Evolutionary conservation across 2,113 vertebrate species (phyloP), one percentile per base, ranked within the genome.

Genomic region (Leucoraja erinaceus): DNA sequence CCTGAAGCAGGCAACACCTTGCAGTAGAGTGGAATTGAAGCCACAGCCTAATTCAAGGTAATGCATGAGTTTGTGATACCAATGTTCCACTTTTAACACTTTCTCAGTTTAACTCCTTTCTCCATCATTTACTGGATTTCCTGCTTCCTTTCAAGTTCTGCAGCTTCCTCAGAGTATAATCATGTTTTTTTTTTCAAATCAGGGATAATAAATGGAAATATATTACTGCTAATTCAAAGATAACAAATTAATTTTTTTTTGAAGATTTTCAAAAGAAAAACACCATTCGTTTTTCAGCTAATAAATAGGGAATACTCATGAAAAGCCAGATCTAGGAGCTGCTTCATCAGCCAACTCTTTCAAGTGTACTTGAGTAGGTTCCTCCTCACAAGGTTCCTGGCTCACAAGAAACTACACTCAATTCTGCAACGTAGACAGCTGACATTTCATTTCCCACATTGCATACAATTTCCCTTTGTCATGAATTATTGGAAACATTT

Each of bases 401-500:
- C 61, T 90, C 63, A 38, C 86, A 54, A 6, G n/a, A 20, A 90
- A 68, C 68, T 63, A 33, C 0, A 90, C 93, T 88, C 70, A 88
- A 2, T 78, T 94, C 72, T 94, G 75, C 0, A 0, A 93, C 47
- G 94, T 63, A 90, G 93, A 94, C 81, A 93, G 33, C 78, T 84
- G 94, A 93, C 4, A 93, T 94, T 93, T 93, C 91, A 93, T 94
- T 96, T 95, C 94, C 94, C 88, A 93, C 93, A 94, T 94, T 91
- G 93, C 68, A 72, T 93, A 90, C 93, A 93, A 94, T 94, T 96
- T 95, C 94, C 94, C 95, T 94, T 54, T 88, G 93, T 72, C 28
- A 93, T 93, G 93, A 93, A 94, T 96, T 96, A 96, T 96, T 96
- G 93, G 75, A 93, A 78, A 93, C 94, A 94, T 95, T 96, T 96